Evolutionary conservation across 2,888 invertebrate species (phyloP).

Genomic region (Phytoseiulus persimilis): DNA sequence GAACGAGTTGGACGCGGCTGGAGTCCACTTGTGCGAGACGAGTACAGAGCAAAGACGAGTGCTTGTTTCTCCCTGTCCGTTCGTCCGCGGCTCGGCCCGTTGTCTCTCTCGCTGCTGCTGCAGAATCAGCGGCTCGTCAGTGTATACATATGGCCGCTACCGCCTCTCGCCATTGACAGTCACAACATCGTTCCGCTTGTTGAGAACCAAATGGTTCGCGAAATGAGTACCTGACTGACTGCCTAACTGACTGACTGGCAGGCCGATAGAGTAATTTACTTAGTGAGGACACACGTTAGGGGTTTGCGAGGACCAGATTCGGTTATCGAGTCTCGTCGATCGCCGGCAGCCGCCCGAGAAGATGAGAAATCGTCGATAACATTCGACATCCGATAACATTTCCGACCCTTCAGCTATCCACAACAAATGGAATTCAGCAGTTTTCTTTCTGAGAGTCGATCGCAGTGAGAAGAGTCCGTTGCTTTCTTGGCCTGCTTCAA

Average conservation of each 20-base stretch:
- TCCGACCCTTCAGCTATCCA: too few relatives aligned
- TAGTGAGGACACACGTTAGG: neutral
- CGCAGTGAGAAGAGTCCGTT: too few relatives aligned
- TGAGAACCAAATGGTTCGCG: slow-evolving; percentile 34
- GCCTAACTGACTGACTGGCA: neutral
- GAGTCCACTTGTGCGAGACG: neutral
- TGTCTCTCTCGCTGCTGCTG: too few relatives aligned
- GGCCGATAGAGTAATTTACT: neutral
- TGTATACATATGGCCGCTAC: neutral
- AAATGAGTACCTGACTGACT: neutral
- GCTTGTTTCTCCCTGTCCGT: neutral
- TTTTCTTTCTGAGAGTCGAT: too few relatives aligned
- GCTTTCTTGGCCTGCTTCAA: too few relatives aligned
- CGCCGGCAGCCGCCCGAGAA: too few relatives aligned
- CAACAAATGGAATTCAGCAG: too few relatives aligned
- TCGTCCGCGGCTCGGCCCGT: neutral
- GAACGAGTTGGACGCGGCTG: neutral
- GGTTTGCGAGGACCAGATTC: neutral
- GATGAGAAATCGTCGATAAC: too few relatives aligned
- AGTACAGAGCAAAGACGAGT: neutral
- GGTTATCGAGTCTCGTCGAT: too few relatives aligned
- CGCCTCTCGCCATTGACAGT: neutral
- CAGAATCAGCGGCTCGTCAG: neutral
- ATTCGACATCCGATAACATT: too few relatives aligned
- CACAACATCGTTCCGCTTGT: slow-evolving; percentile 31